Evolutionary conservation across 2,113 vertebrate species (phyloP).

Genomic region (Sitta europaea): DNA sequence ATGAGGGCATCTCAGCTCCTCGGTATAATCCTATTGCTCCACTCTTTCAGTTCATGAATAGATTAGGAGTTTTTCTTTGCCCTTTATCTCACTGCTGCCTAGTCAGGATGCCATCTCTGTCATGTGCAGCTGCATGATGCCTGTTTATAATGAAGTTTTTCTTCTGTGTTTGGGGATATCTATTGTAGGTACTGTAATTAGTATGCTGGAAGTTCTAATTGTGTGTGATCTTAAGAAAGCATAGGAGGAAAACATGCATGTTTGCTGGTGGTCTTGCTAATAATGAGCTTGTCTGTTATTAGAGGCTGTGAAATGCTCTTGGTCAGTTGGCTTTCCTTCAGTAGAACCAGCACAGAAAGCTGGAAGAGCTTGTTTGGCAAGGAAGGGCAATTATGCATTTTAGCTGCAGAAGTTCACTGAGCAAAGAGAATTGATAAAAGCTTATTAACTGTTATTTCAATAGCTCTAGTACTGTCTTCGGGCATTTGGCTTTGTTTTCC

Average conservation of each 20-base stretch:
- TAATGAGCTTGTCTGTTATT: neutral
- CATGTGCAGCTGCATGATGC: accelerated
- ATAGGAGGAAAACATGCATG: neutral
- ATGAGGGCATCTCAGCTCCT: neutral
- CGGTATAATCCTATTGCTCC: neutral
- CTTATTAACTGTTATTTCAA: neutral
- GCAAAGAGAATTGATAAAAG: neutral
- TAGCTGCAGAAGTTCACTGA: neutral
- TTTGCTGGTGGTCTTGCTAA: neutral
- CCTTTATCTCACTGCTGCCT: neutral
- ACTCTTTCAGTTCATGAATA: neutral
- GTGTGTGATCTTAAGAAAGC: neutral
- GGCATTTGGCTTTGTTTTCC: neutral
- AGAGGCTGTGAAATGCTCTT: neutral
- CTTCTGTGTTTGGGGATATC: neutral
- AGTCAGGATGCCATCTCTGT: neutral
- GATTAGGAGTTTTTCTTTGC: neutral
- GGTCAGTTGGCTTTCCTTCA: neutral
- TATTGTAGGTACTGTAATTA: neutral
- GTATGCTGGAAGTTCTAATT: neutral
- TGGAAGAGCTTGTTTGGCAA: neutral
- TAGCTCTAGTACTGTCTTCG: neutral
- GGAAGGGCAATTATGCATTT: neutral
- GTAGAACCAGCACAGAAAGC: accelerated
- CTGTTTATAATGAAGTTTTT: neutral